These are phyloP conservation scores for Brachionus koreanus DNA, from an alignment of 1,140 invertebrate species.

Conservation along the genomic window DNA sequence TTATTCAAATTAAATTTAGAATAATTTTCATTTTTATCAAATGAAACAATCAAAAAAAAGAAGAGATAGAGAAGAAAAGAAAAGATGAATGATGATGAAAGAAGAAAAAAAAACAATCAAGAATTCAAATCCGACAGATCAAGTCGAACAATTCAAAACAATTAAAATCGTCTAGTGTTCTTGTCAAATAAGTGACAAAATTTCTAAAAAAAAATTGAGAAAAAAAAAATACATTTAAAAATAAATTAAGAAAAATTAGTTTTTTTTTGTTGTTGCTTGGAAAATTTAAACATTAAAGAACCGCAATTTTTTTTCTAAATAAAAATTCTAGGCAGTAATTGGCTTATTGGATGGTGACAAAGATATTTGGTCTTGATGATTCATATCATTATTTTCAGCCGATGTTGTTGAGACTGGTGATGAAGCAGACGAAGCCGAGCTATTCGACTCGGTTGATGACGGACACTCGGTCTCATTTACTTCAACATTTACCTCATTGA, in stretches of 20 bases:
- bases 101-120: not conserved
- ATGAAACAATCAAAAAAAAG: not conserved
- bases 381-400: not conserved
- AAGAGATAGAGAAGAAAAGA: not conserved
- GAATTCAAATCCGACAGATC: not conserved
- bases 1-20: constrained; percentile 26
- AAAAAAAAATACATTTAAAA: constrained; percentile 19
- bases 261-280: not conserved
- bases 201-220: not conserved
- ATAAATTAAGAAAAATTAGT: constrained; percentile 25
- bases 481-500: constrained; percentile 38
- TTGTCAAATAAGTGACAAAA: not conserved
- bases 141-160: not conserved
- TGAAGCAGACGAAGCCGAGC: constrained; percentile 3
- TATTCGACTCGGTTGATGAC: not conserved
- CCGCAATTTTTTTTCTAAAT: not conserved
- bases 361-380: not conserved
- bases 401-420: constrained; percentile 16
- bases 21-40: constrained; percentile 24
- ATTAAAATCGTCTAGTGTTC: not conserved
- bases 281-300: constrained; percentile 10
- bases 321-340: constrained; percentile 17
- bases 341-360: constrained; percentile 11
- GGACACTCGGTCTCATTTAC: constrained; percentile 1
- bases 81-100: not conserved